phyloP scores from a whole-genome alignment of 2,113 vertebrate species.

The Struthidea cinerea region DNA sequence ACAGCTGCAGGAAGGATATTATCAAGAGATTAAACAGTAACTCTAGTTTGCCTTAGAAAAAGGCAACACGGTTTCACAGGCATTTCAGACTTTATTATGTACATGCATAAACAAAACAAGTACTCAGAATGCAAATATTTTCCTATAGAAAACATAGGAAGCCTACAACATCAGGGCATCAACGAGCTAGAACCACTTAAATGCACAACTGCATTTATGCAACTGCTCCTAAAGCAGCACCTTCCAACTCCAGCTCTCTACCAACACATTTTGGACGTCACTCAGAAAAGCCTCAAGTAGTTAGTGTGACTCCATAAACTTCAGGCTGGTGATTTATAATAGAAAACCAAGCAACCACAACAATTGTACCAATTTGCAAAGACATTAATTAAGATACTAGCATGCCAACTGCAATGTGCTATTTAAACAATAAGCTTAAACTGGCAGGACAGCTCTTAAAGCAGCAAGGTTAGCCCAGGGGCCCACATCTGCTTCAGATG shows the following conservation, averaged over 20 bases:
- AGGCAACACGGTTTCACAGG: not conserved
- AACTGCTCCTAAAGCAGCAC: not conserved
- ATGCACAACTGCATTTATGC: not conserved
- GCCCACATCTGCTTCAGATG: not conserved
- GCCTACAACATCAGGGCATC: not conserved
- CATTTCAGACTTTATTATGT: not conserved
- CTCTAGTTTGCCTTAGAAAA: not conserved
- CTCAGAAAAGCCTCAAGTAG: not conserved
- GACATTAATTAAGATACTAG: not conserved
- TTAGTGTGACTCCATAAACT: not conserved
- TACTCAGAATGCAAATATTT: not conserved
- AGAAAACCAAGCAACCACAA: not conserved
- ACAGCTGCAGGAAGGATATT: conserved; percentile 39
- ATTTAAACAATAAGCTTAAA: not conserved
- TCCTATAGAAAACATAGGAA: not conserved
- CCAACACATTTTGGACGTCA: not conserved
- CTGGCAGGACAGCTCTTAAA: not conserved
- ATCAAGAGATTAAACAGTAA: conserved; percentile 2
- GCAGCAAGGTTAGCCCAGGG: not conserved
- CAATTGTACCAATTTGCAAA: not conserved
- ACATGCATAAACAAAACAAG: not conserved
- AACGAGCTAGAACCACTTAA: not conserved
- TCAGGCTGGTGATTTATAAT: not conserved
- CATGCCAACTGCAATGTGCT: not conserved
- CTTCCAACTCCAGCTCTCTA: not conserved